Evolutionary conservation across 2,113 vertebrate species (phyloP).

Genomic region (Octodon degus): DNA sequence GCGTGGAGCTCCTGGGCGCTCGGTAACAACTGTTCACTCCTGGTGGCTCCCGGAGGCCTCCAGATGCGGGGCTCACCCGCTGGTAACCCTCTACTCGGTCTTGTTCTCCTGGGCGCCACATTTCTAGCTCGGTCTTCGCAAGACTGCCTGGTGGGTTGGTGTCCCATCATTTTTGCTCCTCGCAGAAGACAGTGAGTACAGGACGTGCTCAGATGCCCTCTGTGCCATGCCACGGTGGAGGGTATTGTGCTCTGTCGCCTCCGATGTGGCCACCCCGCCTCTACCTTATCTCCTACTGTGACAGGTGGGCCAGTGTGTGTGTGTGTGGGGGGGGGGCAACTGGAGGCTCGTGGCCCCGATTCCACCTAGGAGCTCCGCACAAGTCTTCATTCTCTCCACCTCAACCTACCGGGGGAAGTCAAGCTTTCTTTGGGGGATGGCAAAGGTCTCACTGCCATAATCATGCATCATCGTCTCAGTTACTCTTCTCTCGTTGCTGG

Average conservation of each 20-base stretch:
- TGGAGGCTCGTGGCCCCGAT: background rate
- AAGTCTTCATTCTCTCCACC: background rate
- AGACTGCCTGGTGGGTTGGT: background rate
- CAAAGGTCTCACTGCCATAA: background rate
- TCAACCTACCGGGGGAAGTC: background rate
- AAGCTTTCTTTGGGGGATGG: background rate
- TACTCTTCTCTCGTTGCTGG: too few relatives aligned
- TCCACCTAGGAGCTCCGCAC: background rate
- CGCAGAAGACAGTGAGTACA: background rate
- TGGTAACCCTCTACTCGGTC: background rate
- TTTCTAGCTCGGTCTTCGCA: background rate
- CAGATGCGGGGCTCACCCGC: background rate
- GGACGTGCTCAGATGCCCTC: background rate
- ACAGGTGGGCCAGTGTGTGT: background rate
- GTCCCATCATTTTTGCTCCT: background rate
- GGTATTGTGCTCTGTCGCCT: background rate
- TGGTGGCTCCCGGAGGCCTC: background rate
- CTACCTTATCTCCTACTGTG: background rate
- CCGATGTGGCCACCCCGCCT: background rate
- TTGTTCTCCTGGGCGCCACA: background rate
- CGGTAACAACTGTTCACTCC: background rate
- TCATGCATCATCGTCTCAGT: background rate
- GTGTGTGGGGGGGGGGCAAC: background rate
- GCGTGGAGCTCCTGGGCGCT: background rate
- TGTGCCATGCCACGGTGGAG: background rate